phyloP scores from a whole-genome alignment of 2,113 vertebrate genomes.

The Corvus cornix region DNA sequence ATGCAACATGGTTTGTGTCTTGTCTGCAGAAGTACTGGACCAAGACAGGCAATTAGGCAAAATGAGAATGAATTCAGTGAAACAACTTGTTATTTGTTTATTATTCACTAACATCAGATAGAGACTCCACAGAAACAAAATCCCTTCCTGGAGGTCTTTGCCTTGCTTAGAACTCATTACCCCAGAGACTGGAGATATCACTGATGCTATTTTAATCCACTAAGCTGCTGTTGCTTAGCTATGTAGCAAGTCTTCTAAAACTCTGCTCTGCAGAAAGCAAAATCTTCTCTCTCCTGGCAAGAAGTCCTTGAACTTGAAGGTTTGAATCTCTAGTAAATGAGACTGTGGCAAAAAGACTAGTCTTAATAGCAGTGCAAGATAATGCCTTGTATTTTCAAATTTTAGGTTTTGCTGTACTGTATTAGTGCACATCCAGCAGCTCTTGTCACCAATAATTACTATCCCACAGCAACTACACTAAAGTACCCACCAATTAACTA shows the following conservation, averaged over 20 bases:
- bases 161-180: constrained; percentile 41
- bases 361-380: background rate
- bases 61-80: background rate
- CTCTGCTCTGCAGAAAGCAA: background rate
- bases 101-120: background rate
- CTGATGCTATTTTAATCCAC: constrained; percentile 50
- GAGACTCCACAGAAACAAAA: constrained; percentile 22
- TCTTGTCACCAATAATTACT: constrained; percentile 44
- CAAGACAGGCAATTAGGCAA: constrained; percentile 23
- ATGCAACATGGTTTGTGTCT: background rate
- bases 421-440: constrained; percentile 15
- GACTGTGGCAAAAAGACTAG: background rate
- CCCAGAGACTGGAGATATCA: constrained; percentile 30
- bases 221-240: constrained; percentile 22
- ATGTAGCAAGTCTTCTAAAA: background rate
- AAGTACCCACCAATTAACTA: constrained; percentile 55
- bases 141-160: constrained; percentile 35
- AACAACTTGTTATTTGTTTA: constrained; percentile 36
- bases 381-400: background rate
- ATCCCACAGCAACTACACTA: constrained; percentile 24
- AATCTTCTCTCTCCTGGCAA: constrained; percentile 1
- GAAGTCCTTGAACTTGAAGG: constrained; percentile 1
- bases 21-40: background rate
- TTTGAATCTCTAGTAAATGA: background rate
- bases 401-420: background rate